Evolutionary conservation across 1,140 invertebrate species (phyloP), one percentile per base, ranked within the genome.

Genomic region (Zaprionus ghesquierei): DNA sequence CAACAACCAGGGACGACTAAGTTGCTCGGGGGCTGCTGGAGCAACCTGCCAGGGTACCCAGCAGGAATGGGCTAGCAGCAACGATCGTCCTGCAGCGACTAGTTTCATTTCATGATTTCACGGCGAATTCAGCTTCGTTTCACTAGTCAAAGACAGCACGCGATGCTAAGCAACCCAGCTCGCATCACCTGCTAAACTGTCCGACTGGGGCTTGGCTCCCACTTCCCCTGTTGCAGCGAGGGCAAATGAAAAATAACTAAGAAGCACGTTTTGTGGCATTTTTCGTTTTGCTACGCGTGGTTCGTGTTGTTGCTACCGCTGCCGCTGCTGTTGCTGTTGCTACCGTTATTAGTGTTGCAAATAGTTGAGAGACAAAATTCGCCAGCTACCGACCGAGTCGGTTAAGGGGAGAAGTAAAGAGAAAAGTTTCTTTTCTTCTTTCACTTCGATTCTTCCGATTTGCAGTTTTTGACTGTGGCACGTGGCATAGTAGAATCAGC

Each of bases 201-300:
- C 18, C 12, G 18, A 23, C 5, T 33, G 18, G 13, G 31, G 8
- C 13, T 27, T 58, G 12, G 22, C 1, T 22, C n/a, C 8, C 3
- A 9, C 33, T 13, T 27, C 54, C n/a, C 12, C 5, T 13, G 20
- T 22, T 9, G 33, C 20, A 20, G 31, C 69, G 62, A 79, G 56
- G 79, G 73, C 76, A 84, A 89, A 89, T 89, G 85, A 84, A 89
- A 89, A 89, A 89, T 89, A 89, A 79, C 84, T 89, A 80, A 80
- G 84, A 89, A 89, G 84, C 84, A 89, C 84, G 84, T 84, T 89
- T 89, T 89, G 84, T 89, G 84, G 84, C 73, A 79, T 79, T 87
- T 82, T 81, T 77, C 60, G 74, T 69, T 71, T 63, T 77, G 62
- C 64, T 76, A 66, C 69, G 69, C 77, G 49, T 69, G 33, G 55